Conservation (phyloP, 2,797 vertebrate genomes). For the Apogon hyalosoma region DNA sequence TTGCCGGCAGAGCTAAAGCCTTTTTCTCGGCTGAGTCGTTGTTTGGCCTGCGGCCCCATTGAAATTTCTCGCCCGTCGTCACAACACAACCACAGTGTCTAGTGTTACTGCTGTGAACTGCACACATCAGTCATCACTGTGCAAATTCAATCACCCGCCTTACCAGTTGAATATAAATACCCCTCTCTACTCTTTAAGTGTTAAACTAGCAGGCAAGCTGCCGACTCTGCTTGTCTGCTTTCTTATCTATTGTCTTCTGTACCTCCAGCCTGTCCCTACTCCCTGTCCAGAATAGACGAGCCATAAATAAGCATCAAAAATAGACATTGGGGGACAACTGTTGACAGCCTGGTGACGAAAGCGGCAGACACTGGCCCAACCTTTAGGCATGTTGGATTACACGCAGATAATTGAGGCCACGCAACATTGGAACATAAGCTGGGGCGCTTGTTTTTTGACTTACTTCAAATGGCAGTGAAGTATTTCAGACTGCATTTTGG, state of each 20-base stretch:
- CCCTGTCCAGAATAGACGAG: slow-evolving; percentile 83
- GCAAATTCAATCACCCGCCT: slow-evolving; percentile 73
- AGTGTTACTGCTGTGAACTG: slow-evolving; percentile 70
- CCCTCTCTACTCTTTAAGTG: slow-evolving; percentile 52
- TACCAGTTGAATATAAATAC: slow-evolving; percentile 79
- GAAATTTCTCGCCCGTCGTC: slow-evolving; percentile 72
- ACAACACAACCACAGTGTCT: slow-evolving; percentile 73
- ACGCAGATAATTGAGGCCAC: slow-evolving; percentile 89
- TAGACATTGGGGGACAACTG: slow-evolving; percentile 91
- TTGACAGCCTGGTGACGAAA: slow-evolving; percentile 89
- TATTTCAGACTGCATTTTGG: slow-evolving; percentile 8
- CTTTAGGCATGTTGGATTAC: slow-evolving; percentile 90
- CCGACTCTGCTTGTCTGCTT: slow-evolving; percentile 51
- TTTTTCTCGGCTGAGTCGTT: slow-evolving; percentile 61
- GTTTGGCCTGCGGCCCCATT: slow-evolving; percentile 55
- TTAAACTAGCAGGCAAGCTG: slow-evolving; percentile 74
- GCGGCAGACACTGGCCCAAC: slow-evolving; percentile 87
- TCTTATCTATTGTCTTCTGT: slow-evolving; percentile 85
- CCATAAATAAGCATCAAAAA: slow-evolving; percentile 90
- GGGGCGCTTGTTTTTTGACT: slow-evolving; percentile 15
- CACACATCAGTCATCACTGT: slow-evolving; percentile 70
- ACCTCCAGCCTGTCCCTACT: slow-evolving; percentile 53
- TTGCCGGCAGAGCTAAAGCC: slow-evolving; percentile 55
- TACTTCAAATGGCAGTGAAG: slow-evolving; percentile 26
- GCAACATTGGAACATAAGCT: slow-evolving; percentile 86